Evolutionary conservation across 2,888 invertebrate species (phyloP).

Genomic region (Diplolepis rosae): DNA sequence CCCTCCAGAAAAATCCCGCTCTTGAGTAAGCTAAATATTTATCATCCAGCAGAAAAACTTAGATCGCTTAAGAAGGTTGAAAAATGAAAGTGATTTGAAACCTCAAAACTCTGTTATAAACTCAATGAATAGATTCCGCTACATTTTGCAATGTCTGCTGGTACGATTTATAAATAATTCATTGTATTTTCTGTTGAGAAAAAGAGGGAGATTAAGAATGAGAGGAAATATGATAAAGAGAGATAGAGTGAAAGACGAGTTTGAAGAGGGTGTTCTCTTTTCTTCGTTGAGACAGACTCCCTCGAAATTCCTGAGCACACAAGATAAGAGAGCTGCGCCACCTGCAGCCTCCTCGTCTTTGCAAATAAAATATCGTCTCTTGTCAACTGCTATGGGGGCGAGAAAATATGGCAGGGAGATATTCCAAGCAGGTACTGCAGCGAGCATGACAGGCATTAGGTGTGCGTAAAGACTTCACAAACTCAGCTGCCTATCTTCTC

Average conservation of each 20-base stretch:
- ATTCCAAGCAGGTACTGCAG: slow-evolving; percentile 58
- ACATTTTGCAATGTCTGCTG: background rate
- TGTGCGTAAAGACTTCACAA: slow-evolving; percentile 35
- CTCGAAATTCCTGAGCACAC: slow-evolving; percentile 62
- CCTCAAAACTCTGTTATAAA: background rate
- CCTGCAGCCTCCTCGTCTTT: slow-evolving; percentile 53
- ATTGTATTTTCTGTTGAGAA: background rate
- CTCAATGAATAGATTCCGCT: background rate
- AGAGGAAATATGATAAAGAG: slow-evolving; percentile 10
- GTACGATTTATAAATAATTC: slow-evolving; percentile 2
- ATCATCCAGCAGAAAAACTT: background rate
- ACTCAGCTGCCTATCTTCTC: slow-evolving; percentile 25
- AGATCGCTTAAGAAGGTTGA: background rate
- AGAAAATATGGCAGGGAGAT: slow-evolving; percentile 57
- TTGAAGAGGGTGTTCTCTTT: slow-evolving; percentile 4
- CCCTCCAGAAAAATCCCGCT: too few relatives aligned
- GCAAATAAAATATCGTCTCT: slow-evolving; percentile 64
- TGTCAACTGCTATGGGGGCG: slow-evolving; percentile 30
- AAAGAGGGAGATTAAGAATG: background rate
- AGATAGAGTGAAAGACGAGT: background rate
- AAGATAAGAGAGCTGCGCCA: slow-evolving; percentile 59
- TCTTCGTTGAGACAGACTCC: background rate
- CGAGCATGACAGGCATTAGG: slow-evolving; percentile 56
- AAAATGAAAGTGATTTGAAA: background rate
- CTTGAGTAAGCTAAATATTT: background rate